These are phyloP conservation scores for Neoniphon sammara DNA, from an alignment of 2,797 vertebrate species.

Conservation along the genomic window DNA sequence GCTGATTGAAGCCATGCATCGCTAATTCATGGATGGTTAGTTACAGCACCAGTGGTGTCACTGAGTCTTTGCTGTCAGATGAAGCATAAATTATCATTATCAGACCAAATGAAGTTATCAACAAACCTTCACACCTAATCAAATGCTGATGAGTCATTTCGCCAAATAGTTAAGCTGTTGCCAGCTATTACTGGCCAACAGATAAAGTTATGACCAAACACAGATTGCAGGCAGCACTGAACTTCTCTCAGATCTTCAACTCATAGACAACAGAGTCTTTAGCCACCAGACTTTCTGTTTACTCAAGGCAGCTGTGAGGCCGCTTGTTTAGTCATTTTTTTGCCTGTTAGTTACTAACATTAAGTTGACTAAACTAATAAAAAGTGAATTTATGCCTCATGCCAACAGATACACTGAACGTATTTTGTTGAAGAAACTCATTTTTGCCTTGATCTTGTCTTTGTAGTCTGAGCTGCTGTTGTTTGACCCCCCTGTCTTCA, in stretches of 20 bases:
- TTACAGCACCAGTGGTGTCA: not conserved
- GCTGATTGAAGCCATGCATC: conserved; percentile 22
- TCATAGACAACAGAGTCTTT: not conserved
- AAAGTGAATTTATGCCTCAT: not conserved
- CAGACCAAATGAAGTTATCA: conserved; percentile 4
- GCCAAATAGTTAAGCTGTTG: not conserved
- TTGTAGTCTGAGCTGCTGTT: not conserved
- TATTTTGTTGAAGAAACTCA: not conserved
- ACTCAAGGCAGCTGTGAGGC: not conserved
- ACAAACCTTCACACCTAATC: not conserved
- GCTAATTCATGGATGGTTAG: conserved; percentile 14
- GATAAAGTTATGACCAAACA: not conserved
- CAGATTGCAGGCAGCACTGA: not conserved
- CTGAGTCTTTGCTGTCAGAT: not conserved
- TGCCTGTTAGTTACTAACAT: no score
- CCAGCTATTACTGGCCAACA: not conserved
- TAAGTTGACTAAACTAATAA: not conserved
- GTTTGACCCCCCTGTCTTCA: not conserved
- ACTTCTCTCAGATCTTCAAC: not conserved
- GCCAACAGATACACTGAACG: not conserved
- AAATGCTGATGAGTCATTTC: not conserved
- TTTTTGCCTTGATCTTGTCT: not conserved
- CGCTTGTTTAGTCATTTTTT: not conserved
- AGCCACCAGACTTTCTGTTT: not conserved
- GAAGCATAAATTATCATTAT: not conserved